Conservation (phyloP, 1,140 invertebrate species). For the Halyomorpha halys region DNA sequence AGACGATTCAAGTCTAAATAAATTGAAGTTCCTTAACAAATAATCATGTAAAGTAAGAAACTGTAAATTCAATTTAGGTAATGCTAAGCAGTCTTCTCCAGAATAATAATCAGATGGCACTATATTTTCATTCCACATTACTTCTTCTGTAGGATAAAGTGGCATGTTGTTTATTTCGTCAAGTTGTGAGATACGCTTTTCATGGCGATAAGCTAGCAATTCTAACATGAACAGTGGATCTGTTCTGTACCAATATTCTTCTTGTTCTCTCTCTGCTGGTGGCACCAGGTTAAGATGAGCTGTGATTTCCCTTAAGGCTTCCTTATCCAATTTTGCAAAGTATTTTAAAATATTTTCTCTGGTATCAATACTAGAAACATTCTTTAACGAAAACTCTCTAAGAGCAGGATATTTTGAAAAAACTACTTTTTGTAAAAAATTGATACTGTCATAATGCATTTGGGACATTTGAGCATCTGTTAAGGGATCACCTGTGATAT, state of each 20-base stretch:
- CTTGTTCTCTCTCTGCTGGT: constrained; percentile 52
- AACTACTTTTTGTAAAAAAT: constrained; percentile 77
- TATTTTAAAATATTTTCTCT: constrained; percentile 74
- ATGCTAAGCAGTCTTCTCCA: constrained; percentile 85
- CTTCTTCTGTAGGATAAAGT: constrained; percentile 93
- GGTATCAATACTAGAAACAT: constrained; percentile 89
- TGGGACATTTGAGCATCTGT: constrained; percentile 89
- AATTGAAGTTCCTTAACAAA: constrained; percentile 90
- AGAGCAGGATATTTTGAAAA: constrained; percentile 87
- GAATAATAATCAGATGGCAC: constrained; percentile 96
- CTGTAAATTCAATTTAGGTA: constrained; percentile 97
- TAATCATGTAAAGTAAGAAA: constrained; percentile 99
- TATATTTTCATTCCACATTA: constrained; percentile 99
- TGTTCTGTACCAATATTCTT: constrained; percentile 59
- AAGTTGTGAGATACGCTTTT: constrained; percentile 80
- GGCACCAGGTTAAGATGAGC: constrained; percentile 79
- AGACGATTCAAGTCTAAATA: constrained; percentile 95
- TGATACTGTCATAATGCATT: constrained; percentile 84
- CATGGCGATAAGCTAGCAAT: constrained; percentile 70
- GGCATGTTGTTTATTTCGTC: constrained; percentile 96
- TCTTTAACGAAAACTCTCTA: constrained; percentile 76
- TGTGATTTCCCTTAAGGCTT: constrained; percentile 73
- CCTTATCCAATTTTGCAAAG: constrained; percentile 52
- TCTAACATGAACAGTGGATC: constrained; percentile 75
- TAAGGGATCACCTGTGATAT: constrained; percentile 87